phyloP scores from a whole-genome alignment of 2,888 invertebrate species.

The Drosophila helvetica region DNA sequence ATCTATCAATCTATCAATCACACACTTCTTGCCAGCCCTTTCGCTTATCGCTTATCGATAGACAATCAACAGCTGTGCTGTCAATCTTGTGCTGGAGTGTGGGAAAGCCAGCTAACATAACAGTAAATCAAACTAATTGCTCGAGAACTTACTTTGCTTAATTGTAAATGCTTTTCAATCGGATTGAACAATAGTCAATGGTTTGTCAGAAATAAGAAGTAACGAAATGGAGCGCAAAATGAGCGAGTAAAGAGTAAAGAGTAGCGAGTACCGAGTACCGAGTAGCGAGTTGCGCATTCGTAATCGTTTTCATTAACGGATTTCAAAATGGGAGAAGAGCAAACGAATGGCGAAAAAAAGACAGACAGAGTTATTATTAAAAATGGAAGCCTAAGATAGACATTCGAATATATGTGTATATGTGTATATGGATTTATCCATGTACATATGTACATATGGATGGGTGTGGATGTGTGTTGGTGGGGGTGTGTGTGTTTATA shows the following conservation, averaged over 20 bases:
- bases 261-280: conserved; percentile 41
- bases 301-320: conserved; percentile 1
- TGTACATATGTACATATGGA: not conserved
- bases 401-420: conserved; percentile 23
- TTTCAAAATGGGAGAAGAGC: conserved; percentile 26
- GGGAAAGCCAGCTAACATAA: conserved; percentile 57
- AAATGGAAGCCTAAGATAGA: conserved; percentile 29
- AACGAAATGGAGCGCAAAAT: conserved; percentile 64
- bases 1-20: not conserved
- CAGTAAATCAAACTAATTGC: conserved; percentile 54
- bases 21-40: conserved; percentile 13
- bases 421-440: not conserved
- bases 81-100: conserved; percentile 25
- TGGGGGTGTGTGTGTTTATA: conserved; percentile 1
- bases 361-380: conserved; percentile 55
- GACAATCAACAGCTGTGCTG: conserved; percentile 19
- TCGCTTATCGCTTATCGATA: conserved; percentile 14
- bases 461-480: conserved; percentile 7
- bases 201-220: conserved; percentile 60
- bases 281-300: conserved; percentile 39
- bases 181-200: conserved; percentile 49
- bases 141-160: conserved; percentile 73
- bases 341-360: conserved; percentile 42
- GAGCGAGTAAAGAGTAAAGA: conserved; percentile 43
- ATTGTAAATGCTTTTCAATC: conserved; percentile 72